Evolutionary conservation across 1,140 invertebrate genomes (phyloP), one percentile per base, ranked within the genome.

Genomic region (Asbolus verrucosus): DNA sequence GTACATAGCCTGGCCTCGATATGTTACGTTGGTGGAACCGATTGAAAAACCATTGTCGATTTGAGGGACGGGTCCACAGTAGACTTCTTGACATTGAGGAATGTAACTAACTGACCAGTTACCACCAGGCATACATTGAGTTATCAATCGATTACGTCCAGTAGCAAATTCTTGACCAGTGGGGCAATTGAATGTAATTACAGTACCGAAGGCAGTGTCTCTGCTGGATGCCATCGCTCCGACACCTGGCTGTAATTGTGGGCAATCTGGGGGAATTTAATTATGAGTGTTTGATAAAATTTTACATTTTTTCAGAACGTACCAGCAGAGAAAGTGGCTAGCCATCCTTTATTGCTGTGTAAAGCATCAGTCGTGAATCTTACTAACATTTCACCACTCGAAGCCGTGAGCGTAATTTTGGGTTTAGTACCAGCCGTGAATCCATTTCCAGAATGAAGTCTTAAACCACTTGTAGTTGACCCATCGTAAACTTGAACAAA

Each of bases 21-120:
- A 98, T 0, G 96, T 98, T 1, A 98, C 96, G 81, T 98, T 98
- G 0, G 94, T 92, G 0, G 96, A 95, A 43, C 92, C 93, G 78
- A 97, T 96, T 0, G 96, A 97, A 80, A 97, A 98, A 41, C 96
- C 96, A 80, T 98, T 98, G 76, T 97, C 94, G 66, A 98, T 98
- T 86, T 98, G 96, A 65, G 96, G 96, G 16, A 98, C 96, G 24
- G 96, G 95, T 60, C 95, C 95, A 82, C 96, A 98, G 79, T 98
- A 98, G 11, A 97, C 93, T 86, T 97, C 95, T 90, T 98, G 96
- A 83, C 96, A 98, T 79, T 92, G 91, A 2, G 96, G 96, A 78
- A 98, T 96, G 78, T 95, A 95, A 27, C 89, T 91, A 15, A 93
- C 87, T 9, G 94, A 96, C 96, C 96, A 98, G 78, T 94, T 92